Base-by-base conservation (phyloP, 2,113 vertebrate genomes). In the Pteronura brasiliensis region DNA sequence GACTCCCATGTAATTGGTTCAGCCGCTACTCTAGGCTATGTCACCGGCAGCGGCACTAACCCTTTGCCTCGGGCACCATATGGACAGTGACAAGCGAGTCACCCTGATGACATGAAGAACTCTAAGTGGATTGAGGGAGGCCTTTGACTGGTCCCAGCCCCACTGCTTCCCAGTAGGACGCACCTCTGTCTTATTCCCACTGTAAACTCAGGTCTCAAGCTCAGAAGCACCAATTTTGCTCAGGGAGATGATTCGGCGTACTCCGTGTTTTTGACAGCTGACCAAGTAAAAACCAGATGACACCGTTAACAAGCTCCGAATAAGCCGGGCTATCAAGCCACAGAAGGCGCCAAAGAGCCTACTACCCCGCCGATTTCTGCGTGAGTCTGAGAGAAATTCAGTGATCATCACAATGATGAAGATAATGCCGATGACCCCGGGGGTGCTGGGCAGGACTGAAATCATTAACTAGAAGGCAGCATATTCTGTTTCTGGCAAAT, bases 251-350 rank as follows among this genome's bases (percentile, higher is more conserved):
- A 88, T 71, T 96, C 63, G 21, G 83, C 77, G 52, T 94, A 92
- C 95, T 94, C 57, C 80, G 82, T 44, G 90, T 74, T 96, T 97
- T 94, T 98, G 97, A 98, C 97, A 98, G 97, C 96, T 96, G 84
- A 95, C 97, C 96, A 98, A 98, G 98, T 98, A 98, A 95, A 97
- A 96, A 1, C 21, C 72, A 57, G 63, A 90, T 77, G 80, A 85
- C 65, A 92, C 87, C 0, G 2, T 94, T 98, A 97, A 97, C 94
- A 83, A 96, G 92, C 87, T 89, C 96, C 92, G 76, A 96, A 84
- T 96, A 98, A 97, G 90, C 57, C 84, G 85, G 57, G 20, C 52
- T 59, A 63, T 69, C n/a, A 61, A 94, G 57, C 69, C 61, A 13
- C 2, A 6, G 63, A 84, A 92, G 69, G n/a, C 15, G 49, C 87